Evolutionary conservation across 2,888 invertebrate species (phyloP).

Genomic region (Celastrina argiolus): DNA sequence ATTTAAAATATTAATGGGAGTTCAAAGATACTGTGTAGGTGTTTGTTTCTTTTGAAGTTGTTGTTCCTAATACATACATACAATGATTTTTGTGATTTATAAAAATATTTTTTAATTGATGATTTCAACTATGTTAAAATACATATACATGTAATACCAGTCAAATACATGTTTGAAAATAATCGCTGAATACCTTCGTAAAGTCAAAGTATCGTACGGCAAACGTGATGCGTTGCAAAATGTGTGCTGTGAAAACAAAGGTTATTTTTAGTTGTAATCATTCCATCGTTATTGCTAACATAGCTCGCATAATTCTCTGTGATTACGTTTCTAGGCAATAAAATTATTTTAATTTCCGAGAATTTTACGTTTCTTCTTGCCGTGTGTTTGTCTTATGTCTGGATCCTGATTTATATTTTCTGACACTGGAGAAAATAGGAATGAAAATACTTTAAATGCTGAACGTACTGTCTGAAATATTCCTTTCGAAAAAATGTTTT

Average conservation of each 20-base stretch:
- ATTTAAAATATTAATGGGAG: no score
- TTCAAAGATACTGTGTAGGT: no score
- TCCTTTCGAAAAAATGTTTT: not conserved
- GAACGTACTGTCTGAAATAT: not conserved
- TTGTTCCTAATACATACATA: no score
- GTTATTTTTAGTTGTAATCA: slow-evolving; percentile 21
- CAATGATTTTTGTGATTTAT: no score
- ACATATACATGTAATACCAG: no score
- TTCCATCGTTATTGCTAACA: slow-evolving; percentile 8
- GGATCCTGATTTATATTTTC: not conserved
- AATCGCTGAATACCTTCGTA: not conserved
- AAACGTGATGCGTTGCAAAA: slow-evolving; percentile 7
- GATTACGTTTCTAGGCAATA: slow-evolving; percentile 20
- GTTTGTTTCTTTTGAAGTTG: no score
- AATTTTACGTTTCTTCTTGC: not conserved
- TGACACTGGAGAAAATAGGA: not conserved
- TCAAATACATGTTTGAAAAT: not conserved
- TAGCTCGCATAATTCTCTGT: slow-evolving; percentile 17
- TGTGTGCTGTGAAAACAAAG: not conserved
- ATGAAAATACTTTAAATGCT: not conserved
- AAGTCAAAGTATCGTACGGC: not conserved
- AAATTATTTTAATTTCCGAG: slow-evolving; percentile 9
- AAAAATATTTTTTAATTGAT: no score
- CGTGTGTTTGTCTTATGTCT: slow-evolving; percentile 15
- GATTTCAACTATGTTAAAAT: no score